Base-by-base conservation (phyloP, 1,140 invertebrate species). In the Asobara japonica region DNA sequence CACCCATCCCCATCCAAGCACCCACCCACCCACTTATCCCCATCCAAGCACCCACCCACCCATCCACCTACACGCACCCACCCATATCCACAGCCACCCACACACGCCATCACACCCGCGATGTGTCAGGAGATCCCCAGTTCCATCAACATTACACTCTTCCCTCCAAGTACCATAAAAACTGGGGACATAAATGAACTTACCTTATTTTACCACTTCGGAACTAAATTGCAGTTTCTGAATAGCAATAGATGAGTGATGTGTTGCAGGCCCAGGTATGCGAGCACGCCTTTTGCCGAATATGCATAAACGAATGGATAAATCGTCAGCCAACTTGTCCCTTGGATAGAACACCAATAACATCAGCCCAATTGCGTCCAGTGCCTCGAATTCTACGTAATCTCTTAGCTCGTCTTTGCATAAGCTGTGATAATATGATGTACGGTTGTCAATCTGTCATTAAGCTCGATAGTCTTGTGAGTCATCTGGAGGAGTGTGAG, bases 251-350 rank as follows among this genome's bases (percentile, higher is more conserved):
- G 80, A 79, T 81, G 79, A 83, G 79, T 70, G 78, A 82, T 80
- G 51, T 79, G 74, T 88, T 90, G 27, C 86, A 98, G 96, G 96
- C 96, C 71, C 95, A 96, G 38, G 92, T 93, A 77, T 98, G 97
- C 88, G 97, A 98, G 85, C 97, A 98, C 89, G 96, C 96, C 71
- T 98, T 98, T 89, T 98, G 97, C 88, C 91, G 93, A 79, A 91
- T 90, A 16, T 98, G 97, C 85, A 98, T 98, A 76, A 94, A 94
- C 65, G 96, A 98, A 86, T 98, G 97, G 97, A 92, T 98, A 71
- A 93, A 92, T 62, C 89, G 95, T 41, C 96, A 97, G 82, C 95
- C 94, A 13, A 97, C 95, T 20, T 98, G 97, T 86, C 97, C 97
- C 22, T 92, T 98, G 45, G 97, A 98, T 86, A 91, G 97, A 62